Evolutionary conservation across 2,888 invertebrate genomes (phyloP), one percentile per base, ranked within the genome.

Genomic region (Dorcus parallelipipedus): DNA sequence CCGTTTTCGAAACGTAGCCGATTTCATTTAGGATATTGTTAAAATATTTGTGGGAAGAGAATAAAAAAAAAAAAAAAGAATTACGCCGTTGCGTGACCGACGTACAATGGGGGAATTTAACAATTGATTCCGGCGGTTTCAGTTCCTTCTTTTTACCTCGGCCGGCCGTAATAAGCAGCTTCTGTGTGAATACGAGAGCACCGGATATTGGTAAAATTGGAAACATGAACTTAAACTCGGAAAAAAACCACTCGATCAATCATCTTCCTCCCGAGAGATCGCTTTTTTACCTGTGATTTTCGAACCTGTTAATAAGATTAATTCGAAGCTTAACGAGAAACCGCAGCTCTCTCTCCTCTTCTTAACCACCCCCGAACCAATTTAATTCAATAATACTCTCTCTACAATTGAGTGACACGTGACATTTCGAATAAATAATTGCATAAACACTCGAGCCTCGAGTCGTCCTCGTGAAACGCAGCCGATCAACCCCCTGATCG

Each of bases 171-270:
- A 33, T 49, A 49, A 49, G 26, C 9, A 38, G 33, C 26, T 49
- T 49, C 33, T 49, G 38, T 49, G 49, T 49, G 49, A n/a, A 14
- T 49, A 38, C 14, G 49, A 54, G 53, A 55, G 62, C 59, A 60
- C 65, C 67, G 67, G 67, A 67, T 68, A 68, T 67, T 65, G 63
- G 66, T 66, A 65, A 66, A 68, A 67, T 68, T 67, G 66, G 64
- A 63, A 65, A 62, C 61, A 52, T 62, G 57, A 59, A 59, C 64
- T 63, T 63, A 33, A 33, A 33, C 5, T 42, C 42, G 42, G 7
- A 42, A 42, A 17, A 42, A 49, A 7, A 33, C 54, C 49, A 56
- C 53, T 55, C 55, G 64, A 68, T 71, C 67, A 69, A 71, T 71
- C 69, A 71, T 69, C 65, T 68, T 65, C 67, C 61, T 65, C 67